Percentiles rank a stretch among this genome's conserved stretches.
phyloP scores from a whole-genome alignment of 1,140 invertebrate genomes.

The Temnothorax nylanderi region DNA sequence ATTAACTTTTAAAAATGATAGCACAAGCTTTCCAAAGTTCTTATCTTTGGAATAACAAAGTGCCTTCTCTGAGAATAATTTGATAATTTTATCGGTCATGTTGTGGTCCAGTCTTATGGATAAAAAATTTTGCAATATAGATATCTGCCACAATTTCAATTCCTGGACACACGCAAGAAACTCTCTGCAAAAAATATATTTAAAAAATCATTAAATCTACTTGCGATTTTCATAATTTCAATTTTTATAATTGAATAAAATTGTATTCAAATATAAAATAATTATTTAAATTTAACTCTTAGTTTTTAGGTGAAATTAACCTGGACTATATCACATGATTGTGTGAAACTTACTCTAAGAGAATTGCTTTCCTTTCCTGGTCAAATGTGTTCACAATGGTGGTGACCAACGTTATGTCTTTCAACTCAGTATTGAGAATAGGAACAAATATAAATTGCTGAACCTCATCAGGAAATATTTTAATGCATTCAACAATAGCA shows the following conservation, averaged over 20 bases:
- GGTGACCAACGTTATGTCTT: conserved; percentile 67
- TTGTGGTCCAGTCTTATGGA: conserved; percentile 58
- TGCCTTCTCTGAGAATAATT: conserved; percentile 70
- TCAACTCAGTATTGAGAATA: conserved; percentile 72
- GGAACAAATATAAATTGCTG: conserved; percentile 74
- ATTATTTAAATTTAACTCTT: background rate
- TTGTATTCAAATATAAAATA: background rate
- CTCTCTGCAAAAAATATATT: conserved; percentile 67
- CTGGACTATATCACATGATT: background rate
- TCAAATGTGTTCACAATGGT: conserved; percentile 67
- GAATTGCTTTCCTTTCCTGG: conserved; percentile 39
- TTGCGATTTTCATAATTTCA: background rate
- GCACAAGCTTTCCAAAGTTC: conserved; percentile 73
- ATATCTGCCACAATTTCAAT: conserved; percentile 76
- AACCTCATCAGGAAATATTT: conserved; percentile 76
- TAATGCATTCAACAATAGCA: conserved; percentile 64
- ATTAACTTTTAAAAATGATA: conserved; percentile 74
- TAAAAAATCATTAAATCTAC: conserved; percentile 28
- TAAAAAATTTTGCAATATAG: conserved; percentile 69
- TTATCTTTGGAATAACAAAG: conserved; percentile 72
- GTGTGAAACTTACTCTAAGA: conserved; percentile 70
- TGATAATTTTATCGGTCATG: conserved; percentile 67
- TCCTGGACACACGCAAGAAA: conserved; percentile 68
- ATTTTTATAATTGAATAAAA: conserved; percentile 2
- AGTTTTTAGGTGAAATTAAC: too few relatives aligned